Evolutionary conservation across 2,113 vertebrate genomes (phyloP).

Genomic region (Hemibagrus wyckioides): DNA sequence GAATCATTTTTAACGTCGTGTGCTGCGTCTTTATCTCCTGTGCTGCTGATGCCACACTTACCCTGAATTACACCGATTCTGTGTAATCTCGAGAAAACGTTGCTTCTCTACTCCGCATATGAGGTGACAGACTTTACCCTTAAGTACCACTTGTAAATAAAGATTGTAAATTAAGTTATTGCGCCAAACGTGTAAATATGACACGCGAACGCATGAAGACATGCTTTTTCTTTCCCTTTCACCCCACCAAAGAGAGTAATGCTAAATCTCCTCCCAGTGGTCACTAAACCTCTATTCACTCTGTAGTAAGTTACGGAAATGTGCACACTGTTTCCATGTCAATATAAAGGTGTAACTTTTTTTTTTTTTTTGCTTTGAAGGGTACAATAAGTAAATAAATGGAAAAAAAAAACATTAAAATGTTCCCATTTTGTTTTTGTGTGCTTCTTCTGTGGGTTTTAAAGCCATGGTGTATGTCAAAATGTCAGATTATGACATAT

Average conservation of each 20-base stretch:
- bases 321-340: slow-evolving; percentile 58
- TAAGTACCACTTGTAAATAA: slow-evolving; percentile 65
- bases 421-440: slow-evolving; percentile 38
- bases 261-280: slow-evolving; percentile 59
- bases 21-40: neutral
- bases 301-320: slow-evolving; percentile 48
- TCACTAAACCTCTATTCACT: slow-evolving; percentile 54
- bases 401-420: neutral
- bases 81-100: slow-evolving; percentile 11
- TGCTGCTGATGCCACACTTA: slow-evolving; percentile 29
- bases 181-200: slow-evolving; percentile 56
- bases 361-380: slow-evolving; percentile 59
- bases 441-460: neutral
- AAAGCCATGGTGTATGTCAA: neutral
- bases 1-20: neutral
- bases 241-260: slow-evolving; percentile 67
- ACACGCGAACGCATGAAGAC: slow-evolving; percentile 56
- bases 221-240: slow-evolving; percentile 47
- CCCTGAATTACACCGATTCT: slow-evolving; percentile 21
- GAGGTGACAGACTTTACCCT: slow-evolving; percentile 49
- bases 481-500: neutral
- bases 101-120: slow-evolving; percentile 13
- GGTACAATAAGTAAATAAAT: slow-evolving; percentile 69
- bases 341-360: slow-evolving; percentile 62
- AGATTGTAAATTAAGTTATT: slow-evolving; percentile 73